Conservation (phyloP, 2,797 vertebrate genomes). For the Sandelia bainsii region DNA sequence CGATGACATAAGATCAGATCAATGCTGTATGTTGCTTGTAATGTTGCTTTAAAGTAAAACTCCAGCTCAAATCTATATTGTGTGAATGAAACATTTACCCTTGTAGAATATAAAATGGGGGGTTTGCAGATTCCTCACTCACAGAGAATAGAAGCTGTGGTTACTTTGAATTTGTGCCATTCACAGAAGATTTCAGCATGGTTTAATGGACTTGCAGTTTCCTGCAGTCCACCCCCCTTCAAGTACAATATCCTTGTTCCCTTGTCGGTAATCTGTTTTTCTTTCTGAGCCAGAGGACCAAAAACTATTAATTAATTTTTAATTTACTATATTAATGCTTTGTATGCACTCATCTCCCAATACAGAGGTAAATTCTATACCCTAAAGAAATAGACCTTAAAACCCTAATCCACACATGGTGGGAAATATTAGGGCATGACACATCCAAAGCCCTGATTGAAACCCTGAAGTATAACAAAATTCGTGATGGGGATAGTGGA, state of each 20-base stretch:
- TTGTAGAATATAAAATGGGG: neutral
- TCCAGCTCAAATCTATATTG: neutral
- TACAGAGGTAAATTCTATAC: no score
- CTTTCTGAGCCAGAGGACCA: neutral
- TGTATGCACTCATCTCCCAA: no score
- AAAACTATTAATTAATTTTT: no score
- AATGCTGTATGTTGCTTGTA: no score
- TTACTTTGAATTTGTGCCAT: neutral
- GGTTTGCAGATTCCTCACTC: neutral
- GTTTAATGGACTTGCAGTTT: neutral
- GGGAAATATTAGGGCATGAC: no score
- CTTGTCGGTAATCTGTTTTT: neutral
- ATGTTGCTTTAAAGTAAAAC: neutral
- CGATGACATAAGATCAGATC: neutral
- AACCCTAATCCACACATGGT: no score
- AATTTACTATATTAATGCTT: no score
- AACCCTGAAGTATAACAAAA: no score
- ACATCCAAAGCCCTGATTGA: no score
- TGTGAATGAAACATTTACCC: neutral
- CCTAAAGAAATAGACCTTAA: no score
- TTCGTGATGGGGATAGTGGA: no score
- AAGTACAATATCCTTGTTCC: no score
- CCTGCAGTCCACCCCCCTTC: neutral
- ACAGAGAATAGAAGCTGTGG: neutral
- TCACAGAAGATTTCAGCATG: neutral